Percentiles rank a stretch among this genome's conserved stretches.
These are phyloP conservation scores for Nyctibius grandis DNA, from an alignment of 2,797 vertebrate species.

Conservation along the genomic window DNA sequence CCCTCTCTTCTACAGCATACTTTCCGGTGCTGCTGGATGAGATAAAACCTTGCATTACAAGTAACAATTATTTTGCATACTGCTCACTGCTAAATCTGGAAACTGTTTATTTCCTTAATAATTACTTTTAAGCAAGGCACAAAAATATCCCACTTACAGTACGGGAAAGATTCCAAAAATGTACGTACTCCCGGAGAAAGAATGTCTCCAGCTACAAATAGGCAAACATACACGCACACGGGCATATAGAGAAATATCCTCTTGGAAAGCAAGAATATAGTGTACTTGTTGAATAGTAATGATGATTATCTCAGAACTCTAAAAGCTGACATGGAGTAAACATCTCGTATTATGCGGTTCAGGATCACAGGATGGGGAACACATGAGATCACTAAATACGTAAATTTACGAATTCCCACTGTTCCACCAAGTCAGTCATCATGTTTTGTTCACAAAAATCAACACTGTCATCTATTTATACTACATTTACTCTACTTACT, in stretches of 20 bases:
- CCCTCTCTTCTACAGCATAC: background rate
- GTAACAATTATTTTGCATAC: background rate
- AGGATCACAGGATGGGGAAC: background rate
- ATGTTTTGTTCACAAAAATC: background rate
- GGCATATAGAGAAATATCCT: background rate
- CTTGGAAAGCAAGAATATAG: background rate
- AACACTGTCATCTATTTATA: background rate
- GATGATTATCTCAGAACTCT: background rate
- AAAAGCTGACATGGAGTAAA: background rate
- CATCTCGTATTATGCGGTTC: background rate
- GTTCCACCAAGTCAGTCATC: background rate
- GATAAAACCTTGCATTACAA: background rate
- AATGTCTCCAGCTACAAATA: background rate
- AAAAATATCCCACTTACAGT: slow-evolving; percentile 17
- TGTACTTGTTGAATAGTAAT: background rate
- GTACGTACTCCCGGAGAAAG: fast-evolving
- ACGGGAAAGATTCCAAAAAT: background rate
- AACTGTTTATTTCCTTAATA: slow-evolving; percentile 44
- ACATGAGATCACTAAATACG: background rate
- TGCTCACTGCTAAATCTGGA: slow-evolving; percentile 21
- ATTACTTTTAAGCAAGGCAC: background rate
- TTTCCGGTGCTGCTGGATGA: background rate
- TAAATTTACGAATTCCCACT: background rate
- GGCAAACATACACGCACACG: background rate
- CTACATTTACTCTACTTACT: background rate